A percentile compares a stretch with the other conserved stretches of the same genome.
Evolutionary conservation across 2,113 vertebrate genomes (phyloP).

Genomic region (Nestor notabilis): DNA sequence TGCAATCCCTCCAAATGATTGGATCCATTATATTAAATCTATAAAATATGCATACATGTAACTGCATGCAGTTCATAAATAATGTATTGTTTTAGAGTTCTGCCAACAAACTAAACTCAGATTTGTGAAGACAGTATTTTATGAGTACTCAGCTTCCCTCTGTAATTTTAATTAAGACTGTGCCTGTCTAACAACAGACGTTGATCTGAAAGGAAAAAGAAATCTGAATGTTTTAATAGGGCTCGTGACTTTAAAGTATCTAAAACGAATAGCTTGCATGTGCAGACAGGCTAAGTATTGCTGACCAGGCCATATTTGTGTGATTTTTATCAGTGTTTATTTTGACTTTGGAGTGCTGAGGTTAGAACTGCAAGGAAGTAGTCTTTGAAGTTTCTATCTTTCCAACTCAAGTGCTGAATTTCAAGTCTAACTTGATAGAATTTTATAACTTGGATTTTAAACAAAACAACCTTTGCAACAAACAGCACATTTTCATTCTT

Average conservation of each 20-base stretch:
- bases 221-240: neutral
- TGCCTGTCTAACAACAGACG: neutral
- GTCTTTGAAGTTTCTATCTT: conserved; percentile 25
- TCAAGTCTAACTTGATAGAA: neutral
- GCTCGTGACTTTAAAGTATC: neutral
- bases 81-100: conserved; percentile 41
- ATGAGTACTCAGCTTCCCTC: neutral
- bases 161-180: conserved; percentile 14
- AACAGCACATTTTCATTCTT: neutral
- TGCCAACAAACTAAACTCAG: conserved; percentile 40
- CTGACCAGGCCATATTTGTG: neutral
- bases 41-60: conserved; percentile 50
- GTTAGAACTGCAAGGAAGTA: neutral
- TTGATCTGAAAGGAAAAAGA: neutral
- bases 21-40: conserved; percentile 56
- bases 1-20: conserved; percentile 35
- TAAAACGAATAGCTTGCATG: neutral
- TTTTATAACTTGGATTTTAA: neutral
- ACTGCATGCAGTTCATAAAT: conserved; percentile 58
- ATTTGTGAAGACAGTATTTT: neutral
- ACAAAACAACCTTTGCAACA: neutral
- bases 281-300: neutral
- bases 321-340: conserved; percentile 6
- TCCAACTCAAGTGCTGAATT: neutral
- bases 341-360: neutral